Conservation (phyloP, 2,888 invertebrate species). For the Drosophila birchii region DNA sequence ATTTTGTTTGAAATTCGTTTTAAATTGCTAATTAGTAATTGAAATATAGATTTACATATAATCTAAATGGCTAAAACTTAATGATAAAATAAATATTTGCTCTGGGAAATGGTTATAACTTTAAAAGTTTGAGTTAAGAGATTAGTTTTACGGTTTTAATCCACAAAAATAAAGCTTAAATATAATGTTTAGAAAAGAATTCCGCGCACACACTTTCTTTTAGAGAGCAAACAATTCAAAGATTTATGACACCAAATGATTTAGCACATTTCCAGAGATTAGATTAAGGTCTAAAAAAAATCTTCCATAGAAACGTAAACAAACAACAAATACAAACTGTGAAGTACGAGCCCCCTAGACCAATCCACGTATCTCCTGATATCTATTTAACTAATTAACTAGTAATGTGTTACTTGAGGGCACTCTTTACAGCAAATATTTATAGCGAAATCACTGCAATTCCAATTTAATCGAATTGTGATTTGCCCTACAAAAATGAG, state of each 20-base stretch:
- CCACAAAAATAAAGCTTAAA: not conserved
- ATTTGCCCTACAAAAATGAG: conserved; percentile 26
- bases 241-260: not conserved
- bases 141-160: not conserved
- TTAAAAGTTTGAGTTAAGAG: not conserved
- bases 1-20: not conserved
- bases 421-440: conserved; percentile 10
- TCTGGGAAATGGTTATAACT: not conserved
- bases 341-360: conserved; percentile 26
- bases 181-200: not conserved
- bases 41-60: not conserved
- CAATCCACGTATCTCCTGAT: not conserved
- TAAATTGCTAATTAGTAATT: not conserved
- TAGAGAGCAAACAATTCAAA: not conserved
- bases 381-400: conserved; percentile 24
- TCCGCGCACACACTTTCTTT: too few relatives aligned
- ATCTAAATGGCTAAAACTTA: not conserved
- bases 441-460: conserved; percentile 6
- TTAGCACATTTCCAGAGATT: conserved; percentile 13
- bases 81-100: not conserved
- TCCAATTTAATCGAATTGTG: conserved; percentile 1
- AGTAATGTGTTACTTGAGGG: conserved; percentile 1
- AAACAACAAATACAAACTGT: conserved; percentile 2
- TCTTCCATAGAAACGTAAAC: conserved; percentile 16
- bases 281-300: conserved; percentile 9